Base-by-base conservation (phyloP, 2,797 vertebrate species). In the Sebastes cheni region DNA sequence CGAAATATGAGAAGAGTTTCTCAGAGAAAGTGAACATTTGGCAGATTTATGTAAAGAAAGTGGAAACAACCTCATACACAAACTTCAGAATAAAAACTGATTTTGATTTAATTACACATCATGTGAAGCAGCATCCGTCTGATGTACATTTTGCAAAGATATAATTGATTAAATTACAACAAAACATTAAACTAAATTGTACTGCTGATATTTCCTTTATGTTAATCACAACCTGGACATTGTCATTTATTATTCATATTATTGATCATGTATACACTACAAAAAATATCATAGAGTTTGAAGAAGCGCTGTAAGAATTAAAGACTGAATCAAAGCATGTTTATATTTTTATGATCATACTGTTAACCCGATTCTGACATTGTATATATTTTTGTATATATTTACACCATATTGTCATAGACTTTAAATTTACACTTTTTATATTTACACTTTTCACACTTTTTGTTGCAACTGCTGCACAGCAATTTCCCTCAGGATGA, bases 21-120 rank as follows among this genome's bases (percentile, higher is more conserved):
- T 77, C 75, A 34, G 39, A 1, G 69, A 83, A 86, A 39, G 62
- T 81, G 56, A 42, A 42, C 39, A 42, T 14, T 42, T 42, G 12
- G 0, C 13, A 42, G 39, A 42, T 42, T 42, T 14, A 42, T 16
- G 39, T 42, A 42, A 39, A 39, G 13, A 13, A 39, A 13, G 2
- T 42, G 39, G 13, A 42, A 42, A 42, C 39, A 42, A 42, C 39
- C 13, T 42, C 39, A 42, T 42, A 42, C 12, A 42, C 39, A 42
- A 42, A 42, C 13, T 2, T 0, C 39, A 42, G 39, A 5, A 42
- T 13, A 14, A 42, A 42, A 42, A 13, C 4, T 42, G 39, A 0
- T 39, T 0, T 0, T 39, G 36, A 39, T 39, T 39, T 39, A 39
- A 39, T 39, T 39, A 14, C 36, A 39, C 36, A 39, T 39, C 39